Base-by-base conservation (phyloP, 2,797 vertebrate genomes). In the Alectoris magna region DNA sequence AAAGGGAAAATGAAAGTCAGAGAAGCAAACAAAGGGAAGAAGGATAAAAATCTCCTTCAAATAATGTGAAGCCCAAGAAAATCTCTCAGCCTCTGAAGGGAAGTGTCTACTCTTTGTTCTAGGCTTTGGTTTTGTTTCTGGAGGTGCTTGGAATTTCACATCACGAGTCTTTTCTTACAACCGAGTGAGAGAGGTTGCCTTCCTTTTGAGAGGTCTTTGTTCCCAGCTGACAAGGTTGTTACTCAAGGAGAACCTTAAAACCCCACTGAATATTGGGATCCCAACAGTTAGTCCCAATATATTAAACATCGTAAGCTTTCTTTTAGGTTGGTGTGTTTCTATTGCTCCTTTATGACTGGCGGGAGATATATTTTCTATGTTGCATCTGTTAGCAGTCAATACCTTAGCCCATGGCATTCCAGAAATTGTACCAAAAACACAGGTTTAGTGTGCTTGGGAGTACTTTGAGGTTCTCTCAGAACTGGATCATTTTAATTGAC, bases 21-120 rank as follows among this genome's bases (percentile, higher is more conserved):
- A 48, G 36, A 84, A 83, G 31, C 51, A 90, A 87, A 91, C 29
- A 81, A 88, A 92, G 79, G 39, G 39, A 36, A 78, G 43, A 84
- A 59, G 24, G 67, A 79, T 86, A 76, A 84, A 84, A 86, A 82
- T 79, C 80, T 79, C 1, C 39, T 56, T 78, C 82, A 88, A 38
- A 86, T 86, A 91, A 18, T 62, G 44, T 68, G 62, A 92, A 82
- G 38, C 36, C 31, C 3, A 7, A 51, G 64, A 84, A 94, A 89
- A 93, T 93, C 73, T 90, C 78, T 88, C 84, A 48, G 22, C 44
- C 10, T 68, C 39, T 24, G 7, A 93, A 81, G 87, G 76, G 81
- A 88, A 86, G 60, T 14, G 1, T 38, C 15, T 82, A 36, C 60
- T 88, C 46, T 93, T 96, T 96, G 77, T 87, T 91, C 38, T 71